Base-by-base conservation (phyloP, 2,797 vertebrate genomes). In the Thripadectes ignobilis region DNA sequence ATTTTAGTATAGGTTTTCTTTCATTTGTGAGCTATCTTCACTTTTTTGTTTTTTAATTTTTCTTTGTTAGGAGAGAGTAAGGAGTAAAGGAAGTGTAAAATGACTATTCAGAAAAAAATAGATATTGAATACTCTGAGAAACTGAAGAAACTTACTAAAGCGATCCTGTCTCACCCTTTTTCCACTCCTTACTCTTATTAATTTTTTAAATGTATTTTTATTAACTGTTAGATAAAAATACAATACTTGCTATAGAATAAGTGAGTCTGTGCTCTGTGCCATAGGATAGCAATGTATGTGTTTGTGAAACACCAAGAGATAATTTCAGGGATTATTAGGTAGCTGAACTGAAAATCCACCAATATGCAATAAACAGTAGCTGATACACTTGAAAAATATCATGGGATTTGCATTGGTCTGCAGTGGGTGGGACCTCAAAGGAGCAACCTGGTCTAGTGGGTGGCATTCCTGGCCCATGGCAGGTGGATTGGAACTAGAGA, bases 401-500 rank as follows among this genome's bases (percentile, higher is more conserved):
- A 8, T 54, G 34, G 52, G 21, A 39, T 91, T 83, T 80, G 18
- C 46, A 32, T 0, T 17, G 14, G 9, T 41, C 10, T 43, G 10
- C 14, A 14, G 19, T 30, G 39, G 14, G 9, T 75, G 41, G 36
- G 27, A 48, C 57, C 9, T 75, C 58, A 59, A 32, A 38, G 66
- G 36, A 57, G 19, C 17, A 43, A 4, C 15, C 12, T 57, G 27
- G 10, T 10, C 43, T 16, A 13, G 30, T 22, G 43, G 22, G 26
- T 20, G 27, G 15, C 30, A 38, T 36, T 36, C 34, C 8, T 57
- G 59, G 43, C 36, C 43, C 6, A 10, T n/a, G 43, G 51, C 16
- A 36, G 1, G 1, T 22, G 26, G 24, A 1, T 10, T 57, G 36
- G 29, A 48, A 32, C 2, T 3, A 12, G 43, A 4, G 32, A 8